Base-by-base conservation (phyloP, 2,888 invertebrate genomes). In the Brenthis hecate region DNA sequence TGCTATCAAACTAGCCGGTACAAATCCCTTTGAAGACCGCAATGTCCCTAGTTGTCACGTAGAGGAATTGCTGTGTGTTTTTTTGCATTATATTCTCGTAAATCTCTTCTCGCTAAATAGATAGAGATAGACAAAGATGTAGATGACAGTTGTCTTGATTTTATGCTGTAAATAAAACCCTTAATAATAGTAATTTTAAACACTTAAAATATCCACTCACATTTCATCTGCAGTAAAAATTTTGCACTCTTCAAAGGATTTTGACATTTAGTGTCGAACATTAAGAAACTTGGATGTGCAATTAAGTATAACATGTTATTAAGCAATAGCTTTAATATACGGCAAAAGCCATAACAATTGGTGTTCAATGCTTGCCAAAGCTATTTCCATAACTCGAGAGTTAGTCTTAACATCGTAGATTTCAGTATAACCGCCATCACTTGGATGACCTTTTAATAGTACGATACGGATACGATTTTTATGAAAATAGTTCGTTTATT, bases 341-440 rank as follows among this genome's bases (percentile, higher is more conserved):
- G 65, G 68, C 69, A 72, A 50, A 69, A 67, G 76, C 73, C 75
- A 75, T 74, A 72, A 76, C 73, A 75, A 77, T 74, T 72, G 77
- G 72, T 70, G 75, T 74, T 75, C 76, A 74, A 75, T 75, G 76
- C 73, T 74, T 74, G 74, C 76, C 73, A 74, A 77, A 76, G 74
- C 77, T 75, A 79, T 79, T 78, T 78, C 77, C 79, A 79, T 78
- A 79, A 76, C 77, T 77, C 72, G 66, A 71, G 79, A 79, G 81
- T 80, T 74, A 81, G 80, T 81, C 79, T 79, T 78, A 78, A 77
- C 80, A 75, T 80, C 81, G 84, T 85, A 86, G 84, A 85, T 82
- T 79, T 79, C 75, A 81, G 84, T 85, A 71, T 66, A 71, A 70
- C 74, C 68, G 60, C 57, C 56, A 64, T 69, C 36, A 60, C 64